These are phyloP conservation scores for Ceratitis capitata DNA, from an alignment of 1,140 invertebrate species.

Conservation along the genomic window DNA sequence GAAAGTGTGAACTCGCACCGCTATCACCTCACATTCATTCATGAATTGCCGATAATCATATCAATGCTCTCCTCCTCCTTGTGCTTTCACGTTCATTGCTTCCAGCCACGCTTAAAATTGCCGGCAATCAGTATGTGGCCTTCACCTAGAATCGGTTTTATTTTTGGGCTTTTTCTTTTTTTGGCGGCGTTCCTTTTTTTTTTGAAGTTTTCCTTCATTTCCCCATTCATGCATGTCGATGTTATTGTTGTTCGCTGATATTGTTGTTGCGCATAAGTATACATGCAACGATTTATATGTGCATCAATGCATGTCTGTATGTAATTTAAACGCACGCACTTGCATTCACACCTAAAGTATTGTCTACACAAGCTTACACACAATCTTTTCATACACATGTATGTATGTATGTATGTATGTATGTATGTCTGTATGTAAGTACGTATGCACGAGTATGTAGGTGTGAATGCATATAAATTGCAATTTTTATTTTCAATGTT, in stretches of 20 bases:
- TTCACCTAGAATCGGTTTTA: conserved; percentile 64
- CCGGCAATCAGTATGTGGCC: conserved; percentile 50
- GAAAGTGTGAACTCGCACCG: too few relatives aligned
- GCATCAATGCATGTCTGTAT: background rate
- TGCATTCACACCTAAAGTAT: background rate
- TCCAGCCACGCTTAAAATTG: conserved; percentile 43
- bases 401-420: background rate
- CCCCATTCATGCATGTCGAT: background rate
- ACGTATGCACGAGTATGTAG: background rate
- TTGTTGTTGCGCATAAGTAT: background rate
- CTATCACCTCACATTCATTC: conserved; percentile 20
- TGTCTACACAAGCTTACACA: too few relatives aligned
- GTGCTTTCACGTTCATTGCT: background rate
- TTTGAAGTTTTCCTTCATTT: background rate
- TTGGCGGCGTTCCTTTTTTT: background rate
- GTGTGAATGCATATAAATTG: background rate
- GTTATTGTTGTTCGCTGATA: too few relatives aligned
- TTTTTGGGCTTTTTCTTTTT: conserved; percentile 47
- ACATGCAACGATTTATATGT: background rate
- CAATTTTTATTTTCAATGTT: conserved; percentile 29
- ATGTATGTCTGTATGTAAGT: background rate
- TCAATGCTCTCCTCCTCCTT: background rate
- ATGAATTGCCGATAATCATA: conserved; percentile 1
- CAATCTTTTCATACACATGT: background rate
- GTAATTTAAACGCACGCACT: background rate